These are phyloP conservation scores for Cheilosia vulpina DNA, from an alignment of 2,888 invertebrate species.

Conservation along the genomic window DNA sequence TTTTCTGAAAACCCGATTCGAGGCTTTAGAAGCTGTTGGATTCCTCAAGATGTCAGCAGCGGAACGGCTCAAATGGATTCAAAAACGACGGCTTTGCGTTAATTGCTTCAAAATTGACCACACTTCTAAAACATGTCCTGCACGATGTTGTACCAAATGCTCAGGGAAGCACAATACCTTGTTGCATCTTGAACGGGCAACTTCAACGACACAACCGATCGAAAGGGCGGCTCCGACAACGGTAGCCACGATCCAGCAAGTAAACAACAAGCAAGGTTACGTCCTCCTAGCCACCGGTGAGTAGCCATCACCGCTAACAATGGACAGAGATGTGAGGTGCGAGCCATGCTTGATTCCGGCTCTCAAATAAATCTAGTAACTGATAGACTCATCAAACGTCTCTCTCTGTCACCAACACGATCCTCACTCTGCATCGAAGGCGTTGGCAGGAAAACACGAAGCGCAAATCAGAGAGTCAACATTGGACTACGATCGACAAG, in stretches of 20 bases:
- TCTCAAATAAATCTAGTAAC: not conserved
- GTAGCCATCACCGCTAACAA: no score
- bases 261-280: no score
- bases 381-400: not conserved
- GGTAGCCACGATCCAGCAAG: no score
- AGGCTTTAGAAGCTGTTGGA: not conserved
- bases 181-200: not conserved
- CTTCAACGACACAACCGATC: not conserved
- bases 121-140: no score
- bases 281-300: no score
- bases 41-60: not conserved
- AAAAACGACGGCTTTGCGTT: not conserved
- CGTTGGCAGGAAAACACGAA: not conserved
- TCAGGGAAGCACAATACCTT: no score
- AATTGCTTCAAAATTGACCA: no score
- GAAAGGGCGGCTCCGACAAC: no score
- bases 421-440: not conserved
- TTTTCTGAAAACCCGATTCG: no score
- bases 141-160: no score
- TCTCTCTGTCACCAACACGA: not conserved
- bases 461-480: not conserved
- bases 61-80: not conserved
- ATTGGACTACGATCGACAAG: not conserved
- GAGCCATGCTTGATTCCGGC: slow-evolving; percentile 5
- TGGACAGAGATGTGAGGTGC: no score